Percentiles rank a stretch among this genome's conserved stretches.
Conservation (phyloP, 2,113 vertebrate species). For the Myanophis thanlyinensis region DNA sequence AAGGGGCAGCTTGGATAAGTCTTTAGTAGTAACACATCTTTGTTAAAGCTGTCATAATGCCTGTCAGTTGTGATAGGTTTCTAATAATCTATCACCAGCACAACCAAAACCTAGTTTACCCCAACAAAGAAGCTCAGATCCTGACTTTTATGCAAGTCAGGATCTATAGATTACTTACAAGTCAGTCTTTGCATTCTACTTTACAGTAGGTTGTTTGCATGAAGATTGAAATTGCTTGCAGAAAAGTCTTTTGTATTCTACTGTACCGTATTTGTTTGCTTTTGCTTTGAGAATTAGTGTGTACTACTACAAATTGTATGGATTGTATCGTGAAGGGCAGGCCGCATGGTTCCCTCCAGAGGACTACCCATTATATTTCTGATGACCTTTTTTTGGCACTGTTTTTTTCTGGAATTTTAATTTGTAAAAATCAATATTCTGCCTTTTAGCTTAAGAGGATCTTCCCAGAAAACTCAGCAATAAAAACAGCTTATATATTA, state of each 20-base stretch:
- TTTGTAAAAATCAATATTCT: background rate
- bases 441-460: background rate
- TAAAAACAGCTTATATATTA: background rate
- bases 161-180: background rate
- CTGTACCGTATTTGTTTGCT: background rate
- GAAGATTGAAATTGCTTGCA: background rate
- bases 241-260: background rate
- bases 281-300: background rate
- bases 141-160: background rate
- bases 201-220: background rate
- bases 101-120: background rate
- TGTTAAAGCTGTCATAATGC: background rate
- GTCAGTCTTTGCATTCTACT: background rate
- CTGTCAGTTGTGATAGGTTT: background rate
- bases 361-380: background rate
- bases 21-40: background rate
- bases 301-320: background rate
- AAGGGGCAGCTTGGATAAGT: background rate
- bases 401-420: background rate
- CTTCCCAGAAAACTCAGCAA: background rate
- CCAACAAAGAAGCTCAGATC: background rate
- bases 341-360: too few relatives aligned
- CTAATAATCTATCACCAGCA: background rate
- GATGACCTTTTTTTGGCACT: background rate
- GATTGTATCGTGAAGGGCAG: too few relatives aligned